A percentile compares a stretch with the other conserved stretches of the same genome.
Conservation (phyloP, 35 echinoderm and acorn worm genomes). For the Hemicentrotus pulcherrimus region DNA sequence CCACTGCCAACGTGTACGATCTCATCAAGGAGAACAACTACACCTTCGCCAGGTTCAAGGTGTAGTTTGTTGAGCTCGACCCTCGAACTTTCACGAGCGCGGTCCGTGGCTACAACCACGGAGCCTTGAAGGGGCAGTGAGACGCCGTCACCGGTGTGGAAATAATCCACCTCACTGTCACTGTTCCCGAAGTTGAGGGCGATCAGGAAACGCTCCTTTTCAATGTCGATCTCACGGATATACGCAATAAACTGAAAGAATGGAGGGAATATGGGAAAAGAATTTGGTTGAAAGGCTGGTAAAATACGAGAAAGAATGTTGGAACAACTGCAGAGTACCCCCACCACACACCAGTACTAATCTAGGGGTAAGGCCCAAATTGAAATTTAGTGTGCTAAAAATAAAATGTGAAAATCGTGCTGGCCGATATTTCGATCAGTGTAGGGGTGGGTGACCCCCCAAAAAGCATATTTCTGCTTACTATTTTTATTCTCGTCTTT, state of each 20-base stretch:
- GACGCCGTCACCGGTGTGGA: slow-evolving; percentile 21
- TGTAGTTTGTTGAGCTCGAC: slow-evolving; percentile 85
- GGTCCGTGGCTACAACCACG: slow-evolving; percentile 55
- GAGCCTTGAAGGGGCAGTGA: slow-evolving; percentile 72
- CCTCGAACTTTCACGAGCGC: slow-evolving; percentile 25
- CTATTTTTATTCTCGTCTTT: no score
- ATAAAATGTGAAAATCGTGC: no score
- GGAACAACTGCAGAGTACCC: not conserved
- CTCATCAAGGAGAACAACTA: slow-evolving; percentile 69
- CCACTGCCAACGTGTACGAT: slow-evolving; percentile 52
- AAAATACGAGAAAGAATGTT: not conserved
- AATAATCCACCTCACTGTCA: slow-evolving; percentile 57
- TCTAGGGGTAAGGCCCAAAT: no score
- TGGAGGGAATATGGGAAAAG: not conserved
- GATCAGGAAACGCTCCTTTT: slow-evolving; percentile 62
- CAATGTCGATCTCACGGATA: slow-evolving; percentile 58
- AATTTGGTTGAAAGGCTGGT: not conserved
- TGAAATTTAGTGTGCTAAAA: no score
- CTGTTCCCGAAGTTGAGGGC: slow-evolving; percentile 72
- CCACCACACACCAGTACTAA: no score
- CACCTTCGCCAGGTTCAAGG: slow-evolving; percentile 68
- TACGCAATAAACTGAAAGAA: slow-evolving; percentile 60
- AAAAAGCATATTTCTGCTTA: no score
- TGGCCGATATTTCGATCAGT: no score
- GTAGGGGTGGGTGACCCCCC: no score